phyloP scores from a whole-genome alignment of 2,797 vertebrate species.

The Clarias laeviceps region DNA sequence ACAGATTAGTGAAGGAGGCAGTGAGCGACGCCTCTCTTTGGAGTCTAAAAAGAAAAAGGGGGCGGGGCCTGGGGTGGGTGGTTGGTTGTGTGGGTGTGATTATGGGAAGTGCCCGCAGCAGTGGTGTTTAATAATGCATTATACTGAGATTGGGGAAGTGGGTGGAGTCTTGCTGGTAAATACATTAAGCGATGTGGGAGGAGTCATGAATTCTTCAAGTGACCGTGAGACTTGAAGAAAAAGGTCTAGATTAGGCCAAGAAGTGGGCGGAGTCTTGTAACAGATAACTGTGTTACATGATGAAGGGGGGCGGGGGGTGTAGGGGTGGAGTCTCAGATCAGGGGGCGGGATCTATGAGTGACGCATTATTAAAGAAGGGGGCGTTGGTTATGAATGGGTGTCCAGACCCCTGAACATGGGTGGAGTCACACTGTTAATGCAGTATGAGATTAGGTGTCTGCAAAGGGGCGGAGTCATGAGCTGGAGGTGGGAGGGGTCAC shows the following conservation, averaged over 20 bases:
- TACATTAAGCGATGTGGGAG: not conserved
- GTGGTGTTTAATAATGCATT: conserved; percentile 11
- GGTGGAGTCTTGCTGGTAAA: conserved; percentile 10
- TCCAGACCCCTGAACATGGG: not conserved
- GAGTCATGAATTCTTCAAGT: not conserved
- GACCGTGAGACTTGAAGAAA: not conserved
- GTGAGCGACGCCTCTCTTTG: not conserved
- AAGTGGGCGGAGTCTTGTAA: not conserved
- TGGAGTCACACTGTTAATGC: conserved; percentile 1
- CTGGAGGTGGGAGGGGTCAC: not conserved
- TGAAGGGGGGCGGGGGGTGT: too few relatives aligned
- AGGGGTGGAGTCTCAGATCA: not conserved
- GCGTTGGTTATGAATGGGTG: not conserved
- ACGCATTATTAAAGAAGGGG: not conserved
- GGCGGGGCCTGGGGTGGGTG: not conserved
- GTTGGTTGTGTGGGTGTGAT: not conserved
- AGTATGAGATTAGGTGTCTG: not conserved
- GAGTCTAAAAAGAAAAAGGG: conserved; percentile 1
- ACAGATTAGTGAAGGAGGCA: conserved; percentile 42
- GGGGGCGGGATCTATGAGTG: too few relatives aligned
- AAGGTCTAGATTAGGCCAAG: not conserved
- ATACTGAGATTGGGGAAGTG: not conserved
- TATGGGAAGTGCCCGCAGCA: not conserved
- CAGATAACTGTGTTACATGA: not conserved
- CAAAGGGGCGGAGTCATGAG: not conserved